Conservation (phyloP, 2,888 invertebrate genomes). For the Phymatocera aterrima region DNA sequence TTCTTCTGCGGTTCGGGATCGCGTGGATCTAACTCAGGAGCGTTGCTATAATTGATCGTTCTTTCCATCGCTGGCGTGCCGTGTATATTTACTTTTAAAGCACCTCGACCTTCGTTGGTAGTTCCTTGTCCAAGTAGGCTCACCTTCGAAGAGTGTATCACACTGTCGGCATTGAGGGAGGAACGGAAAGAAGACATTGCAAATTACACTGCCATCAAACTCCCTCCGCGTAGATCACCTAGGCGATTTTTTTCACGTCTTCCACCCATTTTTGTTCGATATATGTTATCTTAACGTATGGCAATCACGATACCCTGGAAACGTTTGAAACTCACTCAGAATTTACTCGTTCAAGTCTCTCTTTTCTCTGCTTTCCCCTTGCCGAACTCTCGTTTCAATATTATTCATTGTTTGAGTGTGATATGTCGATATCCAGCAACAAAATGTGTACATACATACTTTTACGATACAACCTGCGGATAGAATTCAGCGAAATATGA, state of each 20-base stretch:
- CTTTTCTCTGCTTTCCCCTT: too few species aligned
- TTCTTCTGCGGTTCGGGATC: slow-evolving; percentile 30
- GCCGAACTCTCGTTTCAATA: too few species aligned
- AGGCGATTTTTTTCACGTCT: background rate
- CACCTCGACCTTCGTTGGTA: background rate
- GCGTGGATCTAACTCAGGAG: slow-evolving; percentile 41
- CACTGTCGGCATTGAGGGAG: background rate
- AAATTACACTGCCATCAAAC: slow-evolving; percentile 4
- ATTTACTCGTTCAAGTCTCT: background rate
- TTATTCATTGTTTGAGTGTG: too few species aligned
- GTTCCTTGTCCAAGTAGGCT: background rate
- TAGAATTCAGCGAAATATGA: background rate
- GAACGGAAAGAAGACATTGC: slow-evolving; percentile 1
- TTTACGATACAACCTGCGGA: background rate
- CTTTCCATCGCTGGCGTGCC: slow-evolving; percentile 27
- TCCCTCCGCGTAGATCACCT: background rate
- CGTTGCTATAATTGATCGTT: slow-evolving; percentile 42
- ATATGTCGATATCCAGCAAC: too few species aligned
- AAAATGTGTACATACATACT: too few species aligned
- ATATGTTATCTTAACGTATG: too few species aligned
- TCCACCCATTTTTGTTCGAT: too few species aligned
- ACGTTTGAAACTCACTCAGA: background rate
- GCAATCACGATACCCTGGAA: too few species aligned
- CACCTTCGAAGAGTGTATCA: background rate
- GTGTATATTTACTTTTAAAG: slow-evolving; percentile 33